Base-by-base conservation (phyloP, 2,113 vertebrate genomes). In the Oreochromis spilurus region DNA sequence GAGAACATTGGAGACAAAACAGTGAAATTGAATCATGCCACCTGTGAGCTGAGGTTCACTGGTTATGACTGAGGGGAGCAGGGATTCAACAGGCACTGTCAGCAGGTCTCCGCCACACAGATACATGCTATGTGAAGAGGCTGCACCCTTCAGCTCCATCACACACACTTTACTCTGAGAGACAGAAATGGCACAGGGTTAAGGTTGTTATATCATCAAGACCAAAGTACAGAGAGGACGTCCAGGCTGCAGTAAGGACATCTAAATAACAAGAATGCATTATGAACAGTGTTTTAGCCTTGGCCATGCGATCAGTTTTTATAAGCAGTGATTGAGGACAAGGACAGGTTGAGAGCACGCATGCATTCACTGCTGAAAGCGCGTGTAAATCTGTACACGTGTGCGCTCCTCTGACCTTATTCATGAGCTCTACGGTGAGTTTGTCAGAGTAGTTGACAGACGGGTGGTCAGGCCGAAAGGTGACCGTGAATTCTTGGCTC, bases 381-480 rank as follows among this genome's bases (percentile, higher is more conserved):
- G 54, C 3, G 19, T 80, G 21, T 81, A 13, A 62, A 55, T 31
- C 57, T 82, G 14, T 52, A 9, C 19, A 21, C 4, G 40, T 80
- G 70, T 34, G 48, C 34, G 60, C 5, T 3, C 29, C 17, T 55
- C 10, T 89, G 84, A 98, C 98, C 97, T 97, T 97, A 86, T 95
- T 96, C 2, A 95, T 96, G 81, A 99, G 95, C 85, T 97, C 86
- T 79, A 99, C 90, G 17, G 87, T 96, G 38, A 99, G 95, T n/a
- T 9, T 34, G 93, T 98, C 98, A 0, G 96, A 97, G 55, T 97
- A 98, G 94, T 96, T 94, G 9, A 96, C 93, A 85, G 97, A 97
- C 11, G 97, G 95, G 2, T 98, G 98, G 77, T 99, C 98, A 0
- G 98, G 98, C 14, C 96, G 97, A 95, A 99, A 99, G 58, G 96